Conservation (phyloP, 2,113 vertebrate species). For the Felis catus region F.catus_Fca126_mat1.0 CM031417.1:6706501-6707000, state of each 20-base stretch:
- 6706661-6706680: rapidly evolving
- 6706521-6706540: not conserved
- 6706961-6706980: not conserved
- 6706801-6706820: not conserved
- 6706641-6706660: not conserved
- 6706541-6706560: not conserved
- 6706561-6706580: not conserved
- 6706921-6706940: not conserved
- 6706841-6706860: not conserved
- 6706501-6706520: not conserved
- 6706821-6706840: not conserved
- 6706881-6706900: not conserved
- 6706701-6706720: not conserved
- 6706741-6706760: not conserved
- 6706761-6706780: not conserved
- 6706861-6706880: not conserved
- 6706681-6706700: not conserved
- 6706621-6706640: not conserved
- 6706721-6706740: not conserved
- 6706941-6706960: not conserved
- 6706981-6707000: not conserved
- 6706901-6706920: not conserved
- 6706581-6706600: not conserved
- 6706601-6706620: not conserved
- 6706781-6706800: not conserved